Base-by-base conservation (phyloP, 2,888 invertebrate species). In the Automeris io region DNA sequence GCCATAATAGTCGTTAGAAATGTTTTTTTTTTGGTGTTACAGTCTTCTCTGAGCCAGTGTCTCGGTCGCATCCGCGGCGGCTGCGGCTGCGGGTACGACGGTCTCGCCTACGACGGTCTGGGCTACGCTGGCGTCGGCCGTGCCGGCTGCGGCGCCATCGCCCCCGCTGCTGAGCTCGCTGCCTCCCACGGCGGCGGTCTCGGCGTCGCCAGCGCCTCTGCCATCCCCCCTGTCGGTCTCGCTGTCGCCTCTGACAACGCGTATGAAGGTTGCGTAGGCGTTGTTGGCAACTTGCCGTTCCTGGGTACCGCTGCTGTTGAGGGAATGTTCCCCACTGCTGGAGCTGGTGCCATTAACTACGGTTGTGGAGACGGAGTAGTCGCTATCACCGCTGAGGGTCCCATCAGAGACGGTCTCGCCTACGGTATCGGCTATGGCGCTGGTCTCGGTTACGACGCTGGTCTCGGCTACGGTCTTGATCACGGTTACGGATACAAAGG, bases 171-270 rank as follows among this genome's bases (percentile, higher is more conserved):
- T 23, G 42, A 43, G 18, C 39, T 48, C 11, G 48, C 53, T 8
- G 52, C 54, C n/a, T 43, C 35, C 12, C 36, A 43, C 13, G 43
- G 38, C 3, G 47, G 40, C 16, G 42, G 42, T 16, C 39, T 48
- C 8, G 48, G 51, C 6, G 52, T 52, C 21, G 23, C 34, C 23
- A 35, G 21, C 9, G 7, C 31, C 25, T 24, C 29, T 6, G 12
- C 12, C n/a, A 35, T 25, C 16, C 16, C 16, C 45, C 43, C 33
- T 16, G n/a, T n/a, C 3, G 26, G 26, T 3, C 50, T 54, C 6
- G 51, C 47, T 16, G 55, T 56, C 12, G 34, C 51, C 16, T 36
- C 51, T 35, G 57, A 58, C 24, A 50, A 52, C 5, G 31, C 18
- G 1, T 39, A 39, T 34, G 39, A 39, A 13, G 39, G 39, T 12